Percentiles rank a stretch among this genome's conserved stretches.
Conservation (phyloP, 30 jellyfish, hydroid and myxozoan species). For the Aurelia sp. region DNA sequence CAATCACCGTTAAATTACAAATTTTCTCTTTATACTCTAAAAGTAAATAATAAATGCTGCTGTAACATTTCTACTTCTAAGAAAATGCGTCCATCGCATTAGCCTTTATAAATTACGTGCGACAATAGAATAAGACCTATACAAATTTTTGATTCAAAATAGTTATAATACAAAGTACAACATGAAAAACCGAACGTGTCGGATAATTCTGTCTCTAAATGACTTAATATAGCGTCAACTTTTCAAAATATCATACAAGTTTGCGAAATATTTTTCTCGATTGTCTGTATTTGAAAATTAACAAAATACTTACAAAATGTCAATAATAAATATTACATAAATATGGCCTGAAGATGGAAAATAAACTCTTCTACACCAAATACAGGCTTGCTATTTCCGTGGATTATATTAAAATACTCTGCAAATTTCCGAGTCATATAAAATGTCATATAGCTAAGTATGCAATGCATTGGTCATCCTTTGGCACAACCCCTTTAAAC, state of each 20-base stretch:
- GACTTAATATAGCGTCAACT: slow-evolving; percentile 72
- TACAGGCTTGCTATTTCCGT: slow-evolving; percentile 69
- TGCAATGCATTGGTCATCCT: slow-evolving; percentile 33
- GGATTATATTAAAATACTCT: slow-evolving; percentile 89
- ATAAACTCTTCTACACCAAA: slow-evolving; percentile 86
- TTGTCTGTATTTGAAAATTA: slow-evolving; percentile 75
- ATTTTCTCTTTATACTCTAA: slow-evolving; percentile 58
- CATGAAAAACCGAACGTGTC: slow-evolving; percentile 52
- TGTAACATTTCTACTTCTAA: slow-evolving; percentile 48
- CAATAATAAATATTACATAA: slow-evolving; percentile 86
- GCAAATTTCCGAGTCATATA: slow-evolving; percentile 57
- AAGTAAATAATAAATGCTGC: slow-evolving; percentile 22
- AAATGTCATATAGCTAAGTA: slow-evolving; percentile 43
- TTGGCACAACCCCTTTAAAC: too few species aligned
- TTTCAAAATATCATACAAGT: slow-evolving; percentile 72
- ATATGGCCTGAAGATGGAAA: slow-evolving; percentile 85
- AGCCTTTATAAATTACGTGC: slow-evolving; percentile 66
- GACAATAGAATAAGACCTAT: slow-evolving; percentile 72
- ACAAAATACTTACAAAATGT: slow-evolving; percentile 85
- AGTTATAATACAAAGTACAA: slow-evolving; percentile 54
- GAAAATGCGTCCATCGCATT: slow-evolving; percentile 45
- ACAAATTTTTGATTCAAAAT: slow-evolving; percentile 74
- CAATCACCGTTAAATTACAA: slow-evolving; percentile 61
- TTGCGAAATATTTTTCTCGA: slow-evolving; percentile 66
- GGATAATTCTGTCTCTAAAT: slow-evolving; percentile 42